phyloP scores from a whole-genome alignment of 2,888 invertebrate genomes.

The Mythimna impura region DNA sequence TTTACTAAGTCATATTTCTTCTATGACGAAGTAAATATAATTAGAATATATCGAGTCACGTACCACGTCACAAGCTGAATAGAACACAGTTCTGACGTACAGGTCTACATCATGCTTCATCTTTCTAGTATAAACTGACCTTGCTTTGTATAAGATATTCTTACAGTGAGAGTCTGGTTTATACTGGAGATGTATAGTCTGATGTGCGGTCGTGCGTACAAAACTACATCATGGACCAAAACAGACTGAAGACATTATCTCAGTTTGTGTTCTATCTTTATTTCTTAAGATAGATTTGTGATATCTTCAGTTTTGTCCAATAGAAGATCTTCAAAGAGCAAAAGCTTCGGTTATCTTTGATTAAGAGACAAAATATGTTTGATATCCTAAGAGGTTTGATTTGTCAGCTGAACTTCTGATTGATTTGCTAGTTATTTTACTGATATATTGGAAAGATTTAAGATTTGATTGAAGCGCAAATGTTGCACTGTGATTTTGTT shows the following conservation, averaged over 20 bases:
- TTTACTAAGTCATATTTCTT: conserved; percentile 8
- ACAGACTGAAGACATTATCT: conserved; percentile 36
- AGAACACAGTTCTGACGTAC: conserved; percentile 42
- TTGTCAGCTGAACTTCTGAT: conserved; percentile 30
- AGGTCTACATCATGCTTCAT: conserved; percentile 16
- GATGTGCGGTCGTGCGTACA: background rate
- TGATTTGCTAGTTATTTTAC: conserved; percentile 14
- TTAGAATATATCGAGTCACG: conserved; percentile 53
- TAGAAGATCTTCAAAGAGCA: conserved; percentile 12
- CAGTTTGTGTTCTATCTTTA: conserved; percentile 17
- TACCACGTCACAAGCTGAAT: conserved; percentile 42
- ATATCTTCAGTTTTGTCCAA: background rate
- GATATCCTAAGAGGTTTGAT: background rate
- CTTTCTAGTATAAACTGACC: background rate
- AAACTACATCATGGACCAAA: conserved; percentile 28
- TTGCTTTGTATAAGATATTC: background rate
- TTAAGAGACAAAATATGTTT: conserved; percentile 8
- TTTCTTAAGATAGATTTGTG: conserved; percentile 14
- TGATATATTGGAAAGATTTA: background rate
- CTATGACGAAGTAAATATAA: conserved; percentile 30
- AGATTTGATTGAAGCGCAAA: background rate
- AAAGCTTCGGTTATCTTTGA: background rate
- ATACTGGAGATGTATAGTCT: background rate
- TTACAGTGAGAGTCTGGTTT: background rate
- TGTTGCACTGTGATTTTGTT: background rate